Percentiles rank a stretch among this genome's conserved stretches.
phyloP scores from a whole-genome alignment of 2,888 invertebrate genomes.

The Zeuzera pyrina region DNA sequence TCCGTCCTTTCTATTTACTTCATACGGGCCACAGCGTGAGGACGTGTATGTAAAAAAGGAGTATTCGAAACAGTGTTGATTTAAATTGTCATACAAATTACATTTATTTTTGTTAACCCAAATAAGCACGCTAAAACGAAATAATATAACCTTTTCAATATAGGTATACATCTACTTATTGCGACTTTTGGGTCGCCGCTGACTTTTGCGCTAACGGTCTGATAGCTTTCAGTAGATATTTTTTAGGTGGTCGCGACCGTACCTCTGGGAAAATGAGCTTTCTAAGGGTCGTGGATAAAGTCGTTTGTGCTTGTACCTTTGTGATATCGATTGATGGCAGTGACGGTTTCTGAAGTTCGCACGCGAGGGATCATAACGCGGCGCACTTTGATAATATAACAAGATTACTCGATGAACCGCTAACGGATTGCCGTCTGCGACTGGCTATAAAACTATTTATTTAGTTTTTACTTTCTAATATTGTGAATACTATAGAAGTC shows the following conservation, averaged over 20 bases:
- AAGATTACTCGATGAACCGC: slow-evolving; percentile 42
- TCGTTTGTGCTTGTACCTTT: slow-evolving; percentile 45
- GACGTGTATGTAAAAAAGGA: too few species aligned
- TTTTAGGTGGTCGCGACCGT: slow-evolving; percentile 28
- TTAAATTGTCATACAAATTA: too few species aligned
- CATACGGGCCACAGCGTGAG: too few species aligned
- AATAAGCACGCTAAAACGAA: too few species aligned
- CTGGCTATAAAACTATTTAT: too few species aligned
- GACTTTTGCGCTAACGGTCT: slow-evolving; percentile 35
- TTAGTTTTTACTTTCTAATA: too few species aligned
- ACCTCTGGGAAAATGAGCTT: slow-evolving; percentile 40
- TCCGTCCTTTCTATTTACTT: too few species aligned
- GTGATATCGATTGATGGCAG: slow-evolving; percentile 51
- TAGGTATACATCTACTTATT: slow-evolving; percentile 9
- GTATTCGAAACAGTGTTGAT: too few species aligned
- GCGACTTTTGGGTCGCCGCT: slow-evolving; percentile 17
- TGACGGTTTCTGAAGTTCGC: slow-evolving; percentile 51
- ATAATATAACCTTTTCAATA: too few species aligned
- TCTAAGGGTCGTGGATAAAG: slow-evolving; percentile 45
- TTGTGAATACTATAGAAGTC: too few species aligned
- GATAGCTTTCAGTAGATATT: slow-evolving; percentile 39
- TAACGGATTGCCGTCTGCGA: too few species aligned
- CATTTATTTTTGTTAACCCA: too few species aligned
- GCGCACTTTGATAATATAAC: slow-evolving; percentile 51
- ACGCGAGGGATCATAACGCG: slow-evolving; percentile 54